These are phyloP conservation scores for Amiota communis DNA, from an alignment of 2,888 invertebrate species.

Conservation along the genomic window DNA sequence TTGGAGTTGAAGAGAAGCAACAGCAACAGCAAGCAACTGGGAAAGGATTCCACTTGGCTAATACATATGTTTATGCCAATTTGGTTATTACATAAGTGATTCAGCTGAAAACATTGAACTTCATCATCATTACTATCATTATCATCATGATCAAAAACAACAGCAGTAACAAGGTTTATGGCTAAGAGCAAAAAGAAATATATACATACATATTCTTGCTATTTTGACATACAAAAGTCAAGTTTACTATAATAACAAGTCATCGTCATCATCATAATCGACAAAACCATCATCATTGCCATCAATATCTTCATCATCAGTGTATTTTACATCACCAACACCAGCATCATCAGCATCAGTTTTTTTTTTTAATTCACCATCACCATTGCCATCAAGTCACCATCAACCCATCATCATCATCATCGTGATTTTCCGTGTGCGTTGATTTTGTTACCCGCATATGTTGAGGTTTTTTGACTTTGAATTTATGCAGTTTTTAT, in stretches of 20 bases:
- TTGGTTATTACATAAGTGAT: slow-evolving; percentile 63
- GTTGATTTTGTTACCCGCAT: slow-evolving; percentile 8
- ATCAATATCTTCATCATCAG: slow-evolving; percentile 50
- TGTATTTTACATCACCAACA: slow-evolving; percentile 40
- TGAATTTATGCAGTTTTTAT: slow-evolving; percentile 60
- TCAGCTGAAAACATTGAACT: slow-evolving; percentile 52
- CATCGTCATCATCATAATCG: slow-evolving; percentile 10
- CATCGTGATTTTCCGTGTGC: background rate
- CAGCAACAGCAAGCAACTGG: slow-evolving; percentile 5
- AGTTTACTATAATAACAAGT: slow-evolving; percentile 27
- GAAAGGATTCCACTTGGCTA: slow-evolving; percentile 35
- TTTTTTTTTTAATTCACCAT: slow-evolving; percentile 44
- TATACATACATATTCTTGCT: slow-evolving; percentile 21
- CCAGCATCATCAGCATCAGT: background rate
- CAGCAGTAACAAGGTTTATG: background rate
- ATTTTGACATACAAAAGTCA: slow-evolving; percentile 26
- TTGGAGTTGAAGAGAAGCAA: background rate
- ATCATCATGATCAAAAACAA: slow-evolving; percentile 29
- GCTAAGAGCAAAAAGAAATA: background rate
- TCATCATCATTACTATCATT: slow-evolving; percentile 30
- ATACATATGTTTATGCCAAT: slow-evolving; percentile 64
- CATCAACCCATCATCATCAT: background rate
- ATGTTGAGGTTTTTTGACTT: background rate
- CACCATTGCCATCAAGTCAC: too few relatives aligned
- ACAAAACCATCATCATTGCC: slow-evolving; percentile 41